Percentiles rank a stretch among this genome's conserved stretches.
These are phyloP conservation scores for Sylvietta virens DNA, from an alignment of 2,113 vertebrate genomes.

Conservation along the genomic window DNA sequence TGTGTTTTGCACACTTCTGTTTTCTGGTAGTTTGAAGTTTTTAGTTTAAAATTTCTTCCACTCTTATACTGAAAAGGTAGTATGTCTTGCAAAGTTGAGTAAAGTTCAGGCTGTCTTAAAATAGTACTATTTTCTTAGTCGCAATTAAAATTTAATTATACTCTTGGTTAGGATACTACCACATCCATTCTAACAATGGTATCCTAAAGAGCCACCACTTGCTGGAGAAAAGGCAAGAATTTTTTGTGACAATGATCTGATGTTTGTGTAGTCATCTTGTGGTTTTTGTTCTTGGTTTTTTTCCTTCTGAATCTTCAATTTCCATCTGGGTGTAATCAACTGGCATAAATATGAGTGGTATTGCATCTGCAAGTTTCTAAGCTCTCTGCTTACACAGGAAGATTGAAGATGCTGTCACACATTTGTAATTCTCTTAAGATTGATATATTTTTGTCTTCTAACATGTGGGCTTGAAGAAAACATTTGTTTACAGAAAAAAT, in stretches of 20 bases:
- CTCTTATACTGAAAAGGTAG: not conserved
- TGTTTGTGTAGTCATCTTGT: not conserved
- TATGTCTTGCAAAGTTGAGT: not conserved
- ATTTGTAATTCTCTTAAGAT: not conserved
- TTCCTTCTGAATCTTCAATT: not conserved
- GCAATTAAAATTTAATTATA: not conserved
- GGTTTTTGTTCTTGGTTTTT: not conserved
- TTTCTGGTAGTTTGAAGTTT: not conserved
- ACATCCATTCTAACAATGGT: not conserved
- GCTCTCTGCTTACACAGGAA: not conserved
- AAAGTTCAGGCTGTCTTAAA: not conserved
- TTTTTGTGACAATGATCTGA: not conserved
- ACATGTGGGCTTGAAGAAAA: not conserved
- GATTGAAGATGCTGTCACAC: not conserved
- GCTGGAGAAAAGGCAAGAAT: not conserved
- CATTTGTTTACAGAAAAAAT: rapidly evolving
- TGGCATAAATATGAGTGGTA: not conserved
- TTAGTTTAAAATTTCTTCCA: not conserved
- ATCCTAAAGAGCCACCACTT: not conserved
- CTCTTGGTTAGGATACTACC: not conserved
- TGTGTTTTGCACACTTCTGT: not conserved
- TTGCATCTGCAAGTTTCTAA: not conserved
- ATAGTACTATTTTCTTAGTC: not conserved
- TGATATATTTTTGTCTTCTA: not conserved
- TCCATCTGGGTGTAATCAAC: not conserved